A percentile compares a stretch with the other conserved stretches of the same genome.
Conservation (phyloP, 2,797 vertebrate species). For the Scolopax bukidnonensis region DNA sequence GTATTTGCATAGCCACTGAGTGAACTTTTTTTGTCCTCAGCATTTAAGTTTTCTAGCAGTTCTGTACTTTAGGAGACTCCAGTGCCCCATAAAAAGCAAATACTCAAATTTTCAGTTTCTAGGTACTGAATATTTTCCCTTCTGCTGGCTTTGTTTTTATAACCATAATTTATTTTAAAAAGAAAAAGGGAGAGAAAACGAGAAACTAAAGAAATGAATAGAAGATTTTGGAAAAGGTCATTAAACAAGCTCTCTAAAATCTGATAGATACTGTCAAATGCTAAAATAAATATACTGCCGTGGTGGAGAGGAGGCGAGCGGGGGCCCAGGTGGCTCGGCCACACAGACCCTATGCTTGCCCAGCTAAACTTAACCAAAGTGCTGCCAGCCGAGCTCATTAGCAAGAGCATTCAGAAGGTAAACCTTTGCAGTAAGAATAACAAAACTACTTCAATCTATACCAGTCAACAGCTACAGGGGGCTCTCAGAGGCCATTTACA, state of each 20-base stretch:
- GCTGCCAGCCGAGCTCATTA: conserved; percentile 44
- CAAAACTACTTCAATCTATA: conserved; percentile 47
- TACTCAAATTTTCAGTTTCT: conserved; percentile 83
- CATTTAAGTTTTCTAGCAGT: conserved; percentile 86
- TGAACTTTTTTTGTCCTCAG: conserved; percentile 68
- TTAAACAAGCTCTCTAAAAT: conserved; percentile 79
- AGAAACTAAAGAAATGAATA: conserved; percentile 66
- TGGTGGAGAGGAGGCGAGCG: background rate
- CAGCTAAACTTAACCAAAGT: conserved; percentile 13
- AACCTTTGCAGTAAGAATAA: conserved; percentile 18
- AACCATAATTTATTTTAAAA: conserved; percentile 86
- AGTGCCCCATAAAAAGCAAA: conserved; percentile 86
- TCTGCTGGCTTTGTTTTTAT: conserved; percentile 87
- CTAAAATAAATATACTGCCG: conserved; percentile 23
- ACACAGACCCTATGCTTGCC: conserved; percentile 3
- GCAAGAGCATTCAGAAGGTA: conserved; percentile 24
- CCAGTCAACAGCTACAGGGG: conserved; percentile 63
- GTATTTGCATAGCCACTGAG: conserved; percentile 74
- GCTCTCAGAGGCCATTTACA: conserved; percentile 60
- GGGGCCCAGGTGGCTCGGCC: background rate
- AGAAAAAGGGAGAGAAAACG: conserved; percentile 78
- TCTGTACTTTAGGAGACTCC: conserved; percentile 86
- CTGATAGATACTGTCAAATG: conserved; percentile 60
- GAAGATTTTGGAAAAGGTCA: conserved; percentile 82
- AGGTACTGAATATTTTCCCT: conserved; percentile 82